phyloP scores from a whole-genome alignment of 2,888 invertebrate species.

The Helicoverpa assulta region DNA sequence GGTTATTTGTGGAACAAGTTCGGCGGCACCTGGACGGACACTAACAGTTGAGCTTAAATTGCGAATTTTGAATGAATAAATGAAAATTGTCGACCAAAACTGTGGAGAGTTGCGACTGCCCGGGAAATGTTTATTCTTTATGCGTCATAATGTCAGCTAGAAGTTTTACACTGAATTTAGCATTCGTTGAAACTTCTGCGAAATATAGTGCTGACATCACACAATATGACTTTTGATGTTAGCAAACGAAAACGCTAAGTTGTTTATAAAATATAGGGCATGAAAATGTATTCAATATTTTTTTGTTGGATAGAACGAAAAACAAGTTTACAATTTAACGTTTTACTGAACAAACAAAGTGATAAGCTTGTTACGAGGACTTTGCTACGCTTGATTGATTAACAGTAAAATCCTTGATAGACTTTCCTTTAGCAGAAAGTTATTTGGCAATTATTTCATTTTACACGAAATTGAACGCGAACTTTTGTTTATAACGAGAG shows the following conservation, averaged over 20 bases:
- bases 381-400: conserved; percentile 21
- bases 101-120: conserved; percentile 3
- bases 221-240: not conserved
- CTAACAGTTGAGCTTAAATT: conserved; percentile 50
- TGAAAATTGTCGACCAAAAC: conserved; percentile 39
- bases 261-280: not conserved
- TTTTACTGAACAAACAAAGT: conserved; percentile 13
- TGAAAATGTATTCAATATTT: not conserved
- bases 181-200: conserved; percentile 8
- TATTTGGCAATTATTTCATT: conserved; percentile 11
- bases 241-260: not conserved
- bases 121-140: conserved; percentile 31
- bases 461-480: conserved; percentile 12
- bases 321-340: not conserved
- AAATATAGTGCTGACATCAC: not conserved
- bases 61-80: conserved; percentile 51
- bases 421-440: conserved; percentile 2
- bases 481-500: conserved; percentile 11
- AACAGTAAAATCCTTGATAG: conserved; percentile 9
- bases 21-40: conserved; percentile 50
- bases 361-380: not conserved
- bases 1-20: conserved; percentile 54
- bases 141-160: conserved; percentile 37
- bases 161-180: conserved; percentile 19
- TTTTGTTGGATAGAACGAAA: not conserved